Evolutionary conservation across 2,797 vertebrate genomes (phyloP).

Genomic region (Xenops minutus): DNA sequence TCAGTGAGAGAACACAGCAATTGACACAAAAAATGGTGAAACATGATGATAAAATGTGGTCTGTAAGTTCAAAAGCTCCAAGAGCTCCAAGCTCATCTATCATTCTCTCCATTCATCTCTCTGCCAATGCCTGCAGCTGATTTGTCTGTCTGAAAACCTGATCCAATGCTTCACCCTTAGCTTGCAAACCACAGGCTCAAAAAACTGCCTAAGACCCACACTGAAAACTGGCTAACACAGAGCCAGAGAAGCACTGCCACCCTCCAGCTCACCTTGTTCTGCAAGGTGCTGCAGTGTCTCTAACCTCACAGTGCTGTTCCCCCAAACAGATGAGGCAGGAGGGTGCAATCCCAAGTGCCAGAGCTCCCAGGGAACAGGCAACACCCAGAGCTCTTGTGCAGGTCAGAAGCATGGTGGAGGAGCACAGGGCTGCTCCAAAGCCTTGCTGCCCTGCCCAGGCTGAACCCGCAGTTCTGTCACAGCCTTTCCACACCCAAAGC

Average conservation of each 20-base stretch:
- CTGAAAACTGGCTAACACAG: accelerated
- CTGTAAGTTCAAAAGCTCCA: neutral
- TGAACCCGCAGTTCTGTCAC: neutral
- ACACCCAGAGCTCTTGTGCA: neutral
- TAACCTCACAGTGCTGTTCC: neutral
- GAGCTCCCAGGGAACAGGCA: neutral
- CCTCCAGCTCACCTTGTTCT: neutral
- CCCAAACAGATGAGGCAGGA: neutral
- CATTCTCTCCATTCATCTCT: neutral
- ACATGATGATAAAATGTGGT: neutral
- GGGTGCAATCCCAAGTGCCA: neutral
- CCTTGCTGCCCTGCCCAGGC: accelerated
- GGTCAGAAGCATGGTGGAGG: neutral
- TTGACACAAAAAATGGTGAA: neutral
- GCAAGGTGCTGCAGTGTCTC: neutral
- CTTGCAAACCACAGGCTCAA: neutral
- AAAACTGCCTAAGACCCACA: neutral
- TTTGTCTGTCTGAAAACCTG: neutral
- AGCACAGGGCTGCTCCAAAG: neutral
- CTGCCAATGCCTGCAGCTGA: neutral
- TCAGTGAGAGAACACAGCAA: neutral
- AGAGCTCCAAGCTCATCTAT: neutral
- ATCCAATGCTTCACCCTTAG: neutral
- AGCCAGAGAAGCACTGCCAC: neutral
- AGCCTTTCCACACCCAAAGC: accelerated